These are phyloP conservation scores for Trochalopteron elliotii DNA, from an alignment of 2,113 vertebrate species.

Conservation along the genomic window DNA sequence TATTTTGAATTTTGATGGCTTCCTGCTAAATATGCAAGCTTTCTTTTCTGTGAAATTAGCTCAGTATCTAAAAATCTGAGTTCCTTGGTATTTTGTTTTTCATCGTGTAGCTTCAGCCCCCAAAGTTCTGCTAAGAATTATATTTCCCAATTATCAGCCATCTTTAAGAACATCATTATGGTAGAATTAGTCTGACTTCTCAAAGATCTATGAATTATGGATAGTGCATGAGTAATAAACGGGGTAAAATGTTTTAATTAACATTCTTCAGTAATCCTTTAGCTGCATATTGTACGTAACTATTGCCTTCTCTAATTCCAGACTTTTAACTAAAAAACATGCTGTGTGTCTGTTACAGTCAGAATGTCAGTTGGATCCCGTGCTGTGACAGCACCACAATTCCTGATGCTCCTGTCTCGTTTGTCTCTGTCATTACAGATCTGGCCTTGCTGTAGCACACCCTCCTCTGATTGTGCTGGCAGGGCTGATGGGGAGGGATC, in stretches of 20 bases:
- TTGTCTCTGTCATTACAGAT: background rate
- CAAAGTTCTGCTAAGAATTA: background rate
- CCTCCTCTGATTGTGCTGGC: background rate
- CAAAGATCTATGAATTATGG: background rate
- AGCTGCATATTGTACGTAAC: background rate
- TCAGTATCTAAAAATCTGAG: conserved; percentile 19
- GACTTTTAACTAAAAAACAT: background rate
- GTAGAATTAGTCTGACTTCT: background rate
- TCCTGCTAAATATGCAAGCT: conserved; percentile 45
- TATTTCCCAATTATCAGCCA: background rate
- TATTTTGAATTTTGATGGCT: conserved; percentile 55
- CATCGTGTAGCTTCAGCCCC: background rate
- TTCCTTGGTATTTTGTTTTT: background rate
- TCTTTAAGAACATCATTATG: background rate
- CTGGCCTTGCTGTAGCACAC: background rate
- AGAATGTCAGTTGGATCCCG: background rate
- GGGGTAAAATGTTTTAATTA: background rate
- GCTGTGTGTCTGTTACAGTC: background rate
- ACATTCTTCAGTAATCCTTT: background rate
- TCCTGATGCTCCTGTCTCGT: background rate
- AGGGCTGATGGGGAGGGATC: background rate
- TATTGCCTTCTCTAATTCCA: background rate
- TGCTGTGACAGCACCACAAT: background rate
- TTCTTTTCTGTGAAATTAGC: conserved; percentile 40
- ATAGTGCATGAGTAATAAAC: background rate